Evolutionary conservation across 1,140 invertebrate genomes (phyloP).

Genomic region (Littorina saxatilis): DNA sequence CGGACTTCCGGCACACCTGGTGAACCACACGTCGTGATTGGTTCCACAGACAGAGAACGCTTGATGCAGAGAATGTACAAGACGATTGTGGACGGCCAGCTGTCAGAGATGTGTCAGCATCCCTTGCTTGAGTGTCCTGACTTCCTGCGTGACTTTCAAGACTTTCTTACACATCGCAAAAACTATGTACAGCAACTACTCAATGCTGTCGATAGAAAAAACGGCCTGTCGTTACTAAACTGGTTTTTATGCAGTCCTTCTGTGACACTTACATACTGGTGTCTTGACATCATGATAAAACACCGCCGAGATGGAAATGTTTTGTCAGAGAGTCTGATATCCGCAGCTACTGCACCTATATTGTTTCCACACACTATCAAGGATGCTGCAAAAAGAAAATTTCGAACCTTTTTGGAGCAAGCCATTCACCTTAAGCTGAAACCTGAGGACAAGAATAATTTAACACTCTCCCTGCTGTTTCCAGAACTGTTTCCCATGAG

Average conservation of each 20-base stretch:
- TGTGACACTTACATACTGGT: constrained; percentile 8
- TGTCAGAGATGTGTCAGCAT: neutral
- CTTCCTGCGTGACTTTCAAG: neutral
- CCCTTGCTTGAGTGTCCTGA: neutral
- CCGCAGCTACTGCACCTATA: neutral
- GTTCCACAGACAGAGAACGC: neutral
- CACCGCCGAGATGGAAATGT: neutral
- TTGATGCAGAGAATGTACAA: constrained; percentile 11
- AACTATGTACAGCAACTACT: neutral
- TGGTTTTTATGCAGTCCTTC: neutral
- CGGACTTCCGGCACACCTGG: neutral
- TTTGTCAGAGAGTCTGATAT: too few relatives aligned
- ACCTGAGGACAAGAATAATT: neutral
- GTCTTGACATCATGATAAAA: neutral
- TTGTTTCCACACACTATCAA: too few relatives aligned
- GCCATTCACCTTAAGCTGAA: neutral
- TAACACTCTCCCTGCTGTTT: neutral
- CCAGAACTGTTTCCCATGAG: neutral
- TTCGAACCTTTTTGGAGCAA: neutral
- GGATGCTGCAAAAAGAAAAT: neutral
- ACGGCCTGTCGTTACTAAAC: neutral
- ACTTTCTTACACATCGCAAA: neutral
- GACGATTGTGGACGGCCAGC: neutral
- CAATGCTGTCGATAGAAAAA: neutral
- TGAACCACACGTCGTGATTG: neutral